Base-by-base conservation (phyloP, 2,113 vertebrate genomes). In the Poeciliopsis turrubarensis region DNA sequence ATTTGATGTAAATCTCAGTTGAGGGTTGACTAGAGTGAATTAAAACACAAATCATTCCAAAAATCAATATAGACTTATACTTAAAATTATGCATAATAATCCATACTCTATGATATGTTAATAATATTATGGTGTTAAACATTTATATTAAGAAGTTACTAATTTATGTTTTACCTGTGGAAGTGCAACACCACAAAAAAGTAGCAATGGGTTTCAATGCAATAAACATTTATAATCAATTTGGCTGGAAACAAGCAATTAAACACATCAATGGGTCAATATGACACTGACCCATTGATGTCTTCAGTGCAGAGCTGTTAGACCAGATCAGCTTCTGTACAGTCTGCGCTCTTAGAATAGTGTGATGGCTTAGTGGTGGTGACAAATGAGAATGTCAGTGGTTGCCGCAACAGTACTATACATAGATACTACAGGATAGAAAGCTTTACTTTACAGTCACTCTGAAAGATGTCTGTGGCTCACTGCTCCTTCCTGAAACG, bases 351-450 rank as follows among this genome's bases (percentile, higher is more conserved):
- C 79, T 77, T 73, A 71, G 81, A 89, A 85, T 82, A 85, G 79
- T 61, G 80, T 73, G 87, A 86, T 41, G 70, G 83, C 81, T 85
- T 82, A 73, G 82, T 64, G 63, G 74, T 74, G 77, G 5, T 85
- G 88, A 89, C 77, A 81, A 73, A 81, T 61, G 65, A 60, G 37
- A 83, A 87, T 83, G 85, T 82, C 75, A 37, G 37, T 47, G 32
- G 62, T 72, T 85, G 51, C 77, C 73, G 79, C 62, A 61, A 69
- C 47, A 57, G 32, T 1, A 31, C 83, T 86, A 87, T 72, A 75
- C 68, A 85, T 85, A 87, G 76, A 4, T 47, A 34, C 60, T 34
- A 60, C 60, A 34, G 78, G 73, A 89, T 75, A 65, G 78, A 78
- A 19, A 31, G 3, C 15, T 31, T 17, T 44, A 29, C 27, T 14